These are phyloP conservation scores for Argyra leucocephala DNA, from an alignment of 2,888 invertebrate genomes.

Conservation along the genomic window DNA sequence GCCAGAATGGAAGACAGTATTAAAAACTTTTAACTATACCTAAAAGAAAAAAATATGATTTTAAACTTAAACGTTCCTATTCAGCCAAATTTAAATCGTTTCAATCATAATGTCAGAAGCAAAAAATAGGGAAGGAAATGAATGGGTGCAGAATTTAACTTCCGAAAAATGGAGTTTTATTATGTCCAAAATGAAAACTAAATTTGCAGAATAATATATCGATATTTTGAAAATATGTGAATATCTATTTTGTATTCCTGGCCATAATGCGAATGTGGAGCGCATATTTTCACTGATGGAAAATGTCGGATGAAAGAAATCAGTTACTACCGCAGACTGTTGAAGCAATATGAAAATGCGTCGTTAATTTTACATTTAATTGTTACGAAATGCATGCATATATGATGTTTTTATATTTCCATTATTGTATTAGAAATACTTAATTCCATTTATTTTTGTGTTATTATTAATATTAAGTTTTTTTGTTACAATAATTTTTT, in stretches of 20 bases:
- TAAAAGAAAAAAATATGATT: constrained; percentile 1
- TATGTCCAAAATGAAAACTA: background rate
- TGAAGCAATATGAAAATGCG: background rate
- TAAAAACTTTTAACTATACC: background rate
- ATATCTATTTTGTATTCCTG: constrained; percentile 2
- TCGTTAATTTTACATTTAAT: background rate
- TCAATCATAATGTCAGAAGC: background rate
- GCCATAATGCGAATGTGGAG: constrained; percentile 2
- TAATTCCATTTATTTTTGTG: no score
- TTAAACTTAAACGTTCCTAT: constrained; percentile 2
- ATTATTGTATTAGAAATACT: no score
- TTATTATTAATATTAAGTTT: no score
- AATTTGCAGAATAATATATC: background rate
- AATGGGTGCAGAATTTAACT: background rate
- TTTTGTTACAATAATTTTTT: no score
- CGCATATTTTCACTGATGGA: background rate
- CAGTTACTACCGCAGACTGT: background rate
- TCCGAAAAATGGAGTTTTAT: constrained; percentile 1
- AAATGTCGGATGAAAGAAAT: background rate
- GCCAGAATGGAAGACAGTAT: background rate
- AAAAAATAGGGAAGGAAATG: constrained; percentile 7
- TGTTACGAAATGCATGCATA: constrained; percentile 4
- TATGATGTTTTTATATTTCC: no score
- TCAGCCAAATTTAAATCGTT: background rate
- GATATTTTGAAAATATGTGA: constrained; percentile 7